phyloP scores from a whole-genome alignment of 1,140 invertebrate species.

The Nephotettix cincticeps region DNA sequence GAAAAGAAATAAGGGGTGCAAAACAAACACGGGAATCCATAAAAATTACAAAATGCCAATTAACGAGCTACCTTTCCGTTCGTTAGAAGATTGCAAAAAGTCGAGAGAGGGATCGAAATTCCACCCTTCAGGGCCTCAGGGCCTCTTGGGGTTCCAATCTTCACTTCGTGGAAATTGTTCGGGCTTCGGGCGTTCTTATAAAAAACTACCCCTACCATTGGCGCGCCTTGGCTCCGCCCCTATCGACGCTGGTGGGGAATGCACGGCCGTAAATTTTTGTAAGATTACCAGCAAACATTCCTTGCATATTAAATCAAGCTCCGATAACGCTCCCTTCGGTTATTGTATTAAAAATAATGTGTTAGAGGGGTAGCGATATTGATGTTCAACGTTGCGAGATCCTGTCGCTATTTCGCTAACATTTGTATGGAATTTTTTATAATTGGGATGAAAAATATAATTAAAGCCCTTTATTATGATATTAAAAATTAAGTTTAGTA shows the following conservation, averaged over 20 bases:
- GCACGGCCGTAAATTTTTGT: constrained; percentile 2
- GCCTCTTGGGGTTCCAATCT: not conserved
- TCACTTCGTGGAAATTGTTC: constrained; percentile 13
- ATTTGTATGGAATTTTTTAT: not conserved
- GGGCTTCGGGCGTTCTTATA: constrained; percentile 18
- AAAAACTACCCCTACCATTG: constrained; percentile 10
- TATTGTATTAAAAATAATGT: constrained; percentile 20
- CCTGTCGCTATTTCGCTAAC: not conserved
- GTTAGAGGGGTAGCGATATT: constrained; percentile 13
- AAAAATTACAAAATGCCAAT: constrained; percentile 22
- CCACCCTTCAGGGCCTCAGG: not conserved
- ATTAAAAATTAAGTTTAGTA: no score
- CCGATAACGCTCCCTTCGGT: constrained; percentile 4
- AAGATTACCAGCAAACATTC: constrained; percentile 8
- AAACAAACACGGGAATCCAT: constrained; percentile 1
- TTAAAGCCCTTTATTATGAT: no score
- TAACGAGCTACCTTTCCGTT: constrained; percentile 13
- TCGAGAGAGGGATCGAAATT: not conserved
- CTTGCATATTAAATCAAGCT: constrained; percentile 20
- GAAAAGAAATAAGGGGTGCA: constrained; percentile 16
- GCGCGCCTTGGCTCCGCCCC: not conserved
- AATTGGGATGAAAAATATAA: not conserved
- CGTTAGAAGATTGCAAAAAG: constrained; percentile 11
- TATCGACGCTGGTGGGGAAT: not conserved
- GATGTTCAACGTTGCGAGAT: not conserved